Base-by-base conservation (phyloP, 2,888 invertebrate species). In the Drosophila falleni region DNA sequence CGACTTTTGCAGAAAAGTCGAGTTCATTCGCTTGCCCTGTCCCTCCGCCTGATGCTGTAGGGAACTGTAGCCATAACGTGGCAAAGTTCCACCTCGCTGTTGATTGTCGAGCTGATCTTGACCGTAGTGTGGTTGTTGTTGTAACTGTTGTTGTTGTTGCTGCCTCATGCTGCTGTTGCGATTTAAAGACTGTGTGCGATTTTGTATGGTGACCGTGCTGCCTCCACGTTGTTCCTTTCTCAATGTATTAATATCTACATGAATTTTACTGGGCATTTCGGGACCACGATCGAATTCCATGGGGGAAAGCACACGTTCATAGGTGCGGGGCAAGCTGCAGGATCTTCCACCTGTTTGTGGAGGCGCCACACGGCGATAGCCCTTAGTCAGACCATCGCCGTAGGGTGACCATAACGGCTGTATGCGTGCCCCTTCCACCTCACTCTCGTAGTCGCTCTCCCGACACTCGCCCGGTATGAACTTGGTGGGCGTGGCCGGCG, bases 391-490 rank as follows among this genome's bases (percentile, higher is more conserved):
- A 0, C 93, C 93, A 62, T 95, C 95, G 16, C 94, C 94, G 11
- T 93, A 92, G 0, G 95, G 95, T 0, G 94, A 93, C 96, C 96
- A 96, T 62, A 94, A 93, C 0, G 95, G 93, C 60, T 94, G 94
- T 65, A 96, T 95, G 80, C 93, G 93, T 0, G 93, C 91, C 13
- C 93, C 92, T 69, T 96, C 96, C 5, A 94, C 93, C 81, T 96
- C 96, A 87, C 95, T 95, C 80, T 96, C 95, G 79, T 96, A 96
- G 81, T 96, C 96, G 58, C 95, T 95, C 81, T 95, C 95, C 15
- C 94, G 93, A 72, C 94, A 95, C 68, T 95, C 95, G 11, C 95
- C 95, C 6, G 94, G 94, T 19, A 95, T 91, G 83, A 96, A 96
- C 90, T 95, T 95, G 5, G 93, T 95, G 2, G 95, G 95, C 3